Evolutionary conservation across 2,888 invertebrate genomes (phyloP).

Genomic region (Drosophila colorata): DNA sequence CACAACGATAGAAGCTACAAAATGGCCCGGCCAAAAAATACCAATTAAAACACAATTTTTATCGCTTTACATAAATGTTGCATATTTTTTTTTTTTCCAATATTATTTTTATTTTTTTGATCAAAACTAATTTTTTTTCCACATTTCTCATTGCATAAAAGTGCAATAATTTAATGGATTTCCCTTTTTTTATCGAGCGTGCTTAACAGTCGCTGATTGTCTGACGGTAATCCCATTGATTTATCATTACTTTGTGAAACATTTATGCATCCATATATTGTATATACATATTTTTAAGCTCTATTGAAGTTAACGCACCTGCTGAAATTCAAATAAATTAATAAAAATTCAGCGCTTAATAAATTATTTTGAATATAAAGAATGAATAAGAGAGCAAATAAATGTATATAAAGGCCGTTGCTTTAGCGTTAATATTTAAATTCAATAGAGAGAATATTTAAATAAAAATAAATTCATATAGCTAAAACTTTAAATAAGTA

Average conservation of each 20-base stretch:
- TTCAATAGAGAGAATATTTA: no score
- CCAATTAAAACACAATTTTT: conserved; percentile 40
- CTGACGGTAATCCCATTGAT: conserved; percentile 21
- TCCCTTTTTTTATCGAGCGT: not conserved
- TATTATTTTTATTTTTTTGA: conserved; percentile 19
- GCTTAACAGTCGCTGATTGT: conserved; percentile 18
- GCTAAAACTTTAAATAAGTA: no score
- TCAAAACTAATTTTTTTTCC: conserved; percentile 44
- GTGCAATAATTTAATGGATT: conserved; percentile 33
- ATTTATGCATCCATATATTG: not conserved
- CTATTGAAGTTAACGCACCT: no score
- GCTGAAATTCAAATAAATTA: not conserved
- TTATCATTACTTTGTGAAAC: conserved; percentile 10
- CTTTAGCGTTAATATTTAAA: no score
- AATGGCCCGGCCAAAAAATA: conserved; percentile 40
- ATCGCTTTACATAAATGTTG: not conserved
- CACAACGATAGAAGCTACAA: conserved; percentile 12
- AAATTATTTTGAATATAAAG: not conserved
- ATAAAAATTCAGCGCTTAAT: not conserved
- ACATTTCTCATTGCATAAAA: conserved; percentile 22
- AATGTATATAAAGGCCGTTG: no score
- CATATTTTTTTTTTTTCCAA: no score
- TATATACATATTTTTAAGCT: not conserved
- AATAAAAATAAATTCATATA: no score
- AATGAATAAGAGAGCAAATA: no score